Base-by-base conservation (phyloP, 2,113 vertebrate species). In the Glaucidium brasilianum region DNA sequence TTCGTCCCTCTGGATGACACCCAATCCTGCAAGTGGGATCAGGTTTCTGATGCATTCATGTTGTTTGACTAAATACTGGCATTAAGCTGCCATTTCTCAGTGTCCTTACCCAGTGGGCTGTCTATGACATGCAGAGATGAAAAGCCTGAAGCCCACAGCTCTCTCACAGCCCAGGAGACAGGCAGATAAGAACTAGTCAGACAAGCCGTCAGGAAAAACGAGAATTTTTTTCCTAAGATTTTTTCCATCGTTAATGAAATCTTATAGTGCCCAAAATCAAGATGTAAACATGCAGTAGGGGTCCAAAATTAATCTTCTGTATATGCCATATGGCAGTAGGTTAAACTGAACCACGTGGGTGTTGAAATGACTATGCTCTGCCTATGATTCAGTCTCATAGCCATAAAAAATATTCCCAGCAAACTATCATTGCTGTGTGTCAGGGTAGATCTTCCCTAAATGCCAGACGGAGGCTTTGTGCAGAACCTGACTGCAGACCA, bases 291-390 rank as follows among this genome's bases (percentile, higher is more conserved):
- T 69, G 66, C 74, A 59, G 45, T 47, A 90, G 55, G 67, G 74
- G 41, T 76, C 71, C 82, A 93, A 45, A 96, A 80, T 58, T 88
- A 92, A 90, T 90, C 71, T 96, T 47, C 63, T 77, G 10, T 60
- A 74, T 76, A 76, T 62, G 63, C 71, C 78, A 93, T 88, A 62
- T 83, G 92, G 82, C 92, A 94, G 85, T 73, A 73, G 71, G 37
- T 76, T 95, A 88, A 93, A 95, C 35, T 69, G 78, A 94, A 88
- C 63, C 77, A 85, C 50, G 92, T 95, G 92, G 96, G 93, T 55
- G 93, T 93, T 63, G 58, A 94, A 95, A 92, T 93, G 58, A 88
- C 85, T 95, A 22, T 30, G 29, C 14, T 93, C 49, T 88, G 77
- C 16, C 21, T 94, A 41, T 88, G 92, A 94, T 90, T 96, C 87